Evolutionary conservation across 30 jellyfish, hydroid and myxozoan species (phyloP), one percentile per base, ranked within the genome.

Genomic region (Pseudorhiza aurosa): DNA sequence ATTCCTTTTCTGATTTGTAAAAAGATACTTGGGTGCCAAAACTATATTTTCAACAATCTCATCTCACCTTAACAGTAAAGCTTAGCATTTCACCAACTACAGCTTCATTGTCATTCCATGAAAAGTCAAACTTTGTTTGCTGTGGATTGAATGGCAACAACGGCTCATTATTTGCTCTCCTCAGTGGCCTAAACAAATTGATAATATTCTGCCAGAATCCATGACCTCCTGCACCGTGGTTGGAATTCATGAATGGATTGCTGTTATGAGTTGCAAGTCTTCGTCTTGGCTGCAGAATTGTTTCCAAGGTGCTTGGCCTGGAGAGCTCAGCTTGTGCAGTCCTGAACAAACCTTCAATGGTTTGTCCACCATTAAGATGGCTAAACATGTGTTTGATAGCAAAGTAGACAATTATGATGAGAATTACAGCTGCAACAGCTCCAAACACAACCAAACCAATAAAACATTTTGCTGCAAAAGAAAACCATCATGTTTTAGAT

Each of bases 31-130:
- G n/a, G n/a, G n/a, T n/a, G n/a, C 7, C 65, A 65, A 39, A 29
- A 21, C 49, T 9, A 43, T 4, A 30, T 36, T 22, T 64, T 0
- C 7, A 21, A n/a, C n/a, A n/a, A 29, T 15, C 10, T 27, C 0
- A 6, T 29, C 75, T 60, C 31, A 80, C 91, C 65, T 35, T 64
- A 14, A 65, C 65, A 28, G 70, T 46, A 30, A 80, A 63, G 19
- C 78, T 46, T 37, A 69, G 55, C 91, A 80, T 80, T 50, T 80
- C 91, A 24, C 91, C 91, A 80, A 80, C 91, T 50, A 55, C 60
- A 9, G 84, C 91, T 1, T 59, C 19, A 22, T 80, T 42, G 1
- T 59, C 84, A 5, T 47, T 62, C 91, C 91, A 80, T 0, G 80
- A 64, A 24, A 80, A 65, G 3, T 80, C 77, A 39, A 80, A 49